phyloP scores from a whole-genome alignment of 2,113 vertebrate genomes.

The Ibidorhyncha struthersii region DNA sequence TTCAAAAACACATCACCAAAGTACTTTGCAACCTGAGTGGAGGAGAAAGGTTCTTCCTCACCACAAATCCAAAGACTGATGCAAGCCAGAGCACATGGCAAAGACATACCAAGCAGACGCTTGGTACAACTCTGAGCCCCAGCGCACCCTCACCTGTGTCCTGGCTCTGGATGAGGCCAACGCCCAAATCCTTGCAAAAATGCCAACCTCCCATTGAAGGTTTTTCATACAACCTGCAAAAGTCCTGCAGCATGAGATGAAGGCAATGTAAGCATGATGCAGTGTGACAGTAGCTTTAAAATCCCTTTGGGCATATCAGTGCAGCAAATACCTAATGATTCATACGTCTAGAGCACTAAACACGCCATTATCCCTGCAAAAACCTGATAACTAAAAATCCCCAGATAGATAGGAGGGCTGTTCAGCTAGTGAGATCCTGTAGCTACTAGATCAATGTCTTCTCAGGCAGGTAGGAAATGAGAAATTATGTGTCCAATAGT shows the following conservation, averaged over 20 bases:
- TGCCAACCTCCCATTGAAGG: not conserved
- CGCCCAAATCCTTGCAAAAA: not conserved
- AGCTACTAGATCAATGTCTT: not conserved
- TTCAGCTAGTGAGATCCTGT: not conserved
- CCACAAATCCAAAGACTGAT: not conserved
- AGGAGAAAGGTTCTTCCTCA: not conserved
- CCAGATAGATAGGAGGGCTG: not conserved
- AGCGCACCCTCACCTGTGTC: not conserved
- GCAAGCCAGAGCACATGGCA: not conserved
- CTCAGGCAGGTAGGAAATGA: not conserved
- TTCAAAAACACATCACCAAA: not conserved
- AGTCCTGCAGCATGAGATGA: not conserved
- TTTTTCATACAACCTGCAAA: not conserved
- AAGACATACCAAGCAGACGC: not conserved
- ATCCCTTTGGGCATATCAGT: not conserved
- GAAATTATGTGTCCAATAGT: not conserved
- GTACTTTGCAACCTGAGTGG: not conserved
- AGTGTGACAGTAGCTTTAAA: not conserved
- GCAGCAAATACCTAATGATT: not conserved
- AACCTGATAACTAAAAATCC: not conserved
- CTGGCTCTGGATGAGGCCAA: not conserved
- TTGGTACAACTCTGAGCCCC: not conserved
- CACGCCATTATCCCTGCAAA: not conserved
- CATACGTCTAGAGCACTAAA: not conserved
- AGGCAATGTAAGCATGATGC: not conserved